Evolutionary conservation across 2,888 invertebrate genomes (phyloP).

Genomic region (Drosophila setosimentum): DNA sequence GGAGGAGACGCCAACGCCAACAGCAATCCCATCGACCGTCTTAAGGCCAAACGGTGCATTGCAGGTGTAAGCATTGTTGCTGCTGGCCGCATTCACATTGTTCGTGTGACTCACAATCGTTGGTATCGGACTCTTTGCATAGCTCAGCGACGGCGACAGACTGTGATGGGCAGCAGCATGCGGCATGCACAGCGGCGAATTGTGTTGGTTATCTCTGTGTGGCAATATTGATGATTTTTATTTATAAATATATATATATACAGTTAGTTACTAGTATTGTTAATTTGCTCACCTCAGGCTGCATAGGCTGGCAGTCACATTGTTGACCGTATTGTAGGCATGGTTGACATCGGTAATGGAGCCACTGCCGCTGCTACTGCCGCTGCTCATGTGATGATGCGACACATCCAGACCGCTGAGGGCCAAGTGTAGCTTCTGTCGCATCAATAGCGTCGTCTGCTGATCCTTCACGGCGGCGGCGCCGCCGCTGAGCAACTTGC

Average conservation of each 20-base stretch:
- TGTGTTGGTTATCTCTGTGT: constrained; percentile 82
- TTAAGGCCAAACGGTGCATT: constrained; percentile 83
- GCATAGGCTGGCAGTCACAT: constrained; percentile 75
- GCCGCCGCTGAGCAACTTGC: constrained; percentile 84
- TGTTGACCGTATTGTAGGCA: constrained; percentile 75
- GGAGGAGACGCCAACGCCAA: constrained; percentile 30
- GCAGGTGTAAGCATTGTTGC: constrained; percentile 80
- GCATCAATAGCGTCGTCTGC: constrained; percentile 81
- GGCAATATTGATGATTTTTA: too few species aligned
- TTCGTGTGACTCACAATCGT: constrained; percentile 74
- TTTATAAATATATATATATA: too few species aligned
- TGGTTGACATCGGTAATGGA: constrained; percentile 72
- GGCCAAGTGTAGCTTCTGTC: constrained; percentile 67
- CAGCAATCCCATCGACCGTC: constrained; percentile 77
- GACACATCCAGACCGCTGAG: constrained; percentile 82
- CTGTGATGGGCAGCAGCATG: constrained; percentile 81
- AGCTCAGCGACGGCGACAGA: constrained; percentile 84
- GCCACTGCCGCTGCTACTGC: constrained; percentile 43
- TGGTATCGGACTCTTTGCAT: constrained; percentile 83
- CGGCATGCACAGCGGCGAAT: constrained; percentile 84
- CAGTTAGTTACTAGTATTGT: too few species aligned
- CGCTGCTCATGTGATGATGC: constrained; percentile 52
- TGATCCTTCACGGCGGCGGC: constrained; percentile 84
- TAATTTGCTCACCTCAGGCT: constrained; percentile 61
- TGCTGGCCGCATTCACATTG: constrained; percentile 55